Base-by-base conservation (phyloP, 2,888 invertebrate genomes). In the Agrilus cyanescens region DNA sequence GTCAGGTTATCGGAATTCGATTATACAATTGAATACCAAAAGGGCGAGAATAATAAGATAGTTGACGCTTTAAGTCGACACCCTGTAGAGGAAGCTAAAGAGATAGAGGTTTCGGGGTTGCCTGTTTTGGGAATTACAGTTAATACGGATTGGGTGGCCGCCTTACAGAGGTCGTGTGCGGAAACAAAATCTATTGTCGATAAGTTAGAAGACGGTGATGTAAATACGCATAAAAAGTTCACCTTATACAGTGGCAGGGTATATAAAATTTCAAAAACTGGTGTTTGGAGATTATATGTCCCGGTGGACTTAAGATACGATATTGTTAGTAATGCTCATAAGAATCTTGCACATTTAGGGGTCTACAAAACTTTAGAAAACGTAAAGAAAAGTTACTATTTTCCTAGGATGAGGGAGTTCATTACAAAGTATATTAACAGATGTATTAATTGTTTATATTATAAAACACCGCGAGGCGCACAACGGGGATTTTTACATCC, bases 371-470 rank as follows among this genome's bases (percentile, higher is more conserved):
- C 58, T 1, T 13, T 59, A 2, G 50, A 52, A 4, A 50, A 46
- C 35, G 47, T 37, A 3, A 30, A 29, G 16, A 18, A 40, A 30
- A 32, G 13, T 31, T 41, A 41, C 34, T 59, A 59, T 57, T 60
- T 60, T 37, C 54, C 57, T 1, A 55, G 52, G 44, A 55, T 58
- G 55, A 44, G 46, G 1, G 43, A 50, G 1, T 54, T 51, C 41
- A 47, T 57, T 25, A 43, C 32, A 6, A 58, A 58, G 40, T 58
- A 60, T 38, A 48, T 60, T 4, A 45, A 20, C 1, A n/a, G 47
- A 2, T 60, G 59, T 44, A n/a, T 60, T 4, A 37, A 1, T 59
- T 51, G 2, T 43, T 59, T 2, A 55, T 65, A 1, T 63, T 62
- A 38, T 58, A 49, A 0, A 20, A 53, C 53, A 0, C 46, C 44